Evolutionary conservation across 2,888 invertebrate genomes (phyloP).

Genomic region (Netelia fuscicornis): DNA sequence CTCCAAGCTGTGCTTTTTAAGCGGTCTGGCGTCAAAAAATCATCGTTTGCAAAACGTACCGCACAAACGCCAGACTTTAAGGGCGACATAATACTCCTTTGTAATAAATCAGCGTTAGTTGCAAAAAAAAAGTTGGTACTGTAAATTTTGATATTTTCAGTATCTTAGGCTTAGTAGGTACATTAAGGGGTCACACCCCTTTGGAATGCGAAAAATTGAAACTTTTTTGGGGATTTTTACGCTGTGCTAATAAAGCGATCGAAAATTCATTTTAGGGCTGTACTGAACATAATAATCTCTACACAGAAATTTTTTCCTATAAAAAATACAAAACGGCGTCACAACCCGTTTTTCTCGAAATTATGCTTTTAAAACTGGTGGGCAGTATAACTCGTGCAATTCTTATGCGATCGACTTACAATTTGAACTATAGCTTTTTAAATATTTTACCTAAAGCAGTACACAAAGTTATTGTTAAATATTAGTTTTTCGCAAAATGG

Average conservation of each 20-base stretch:
- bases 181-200: not conserved
- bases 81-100: constrained; percentile 15
- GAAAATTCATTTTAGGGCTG: not conserved
- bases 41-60: not conserved
- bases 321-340: no score
- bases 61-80: constrained; percentile 13
- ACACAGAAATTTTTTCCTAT: no score
- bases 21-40: constrained; percentile 5
- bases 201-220: not conserved
- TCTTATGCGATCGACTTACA: no score
- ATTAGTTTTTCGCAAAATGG: no score
- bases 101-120: not conserved
- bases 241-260: not conserved
- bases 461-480: no score
- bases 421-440: no score
- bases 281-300: no score
- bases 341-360: no score
- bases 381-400: no score
- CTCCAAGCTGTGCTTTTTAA: constrained; percentile 18
- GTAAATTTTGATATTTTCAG: not conserved
- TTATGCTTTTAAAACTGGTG: no score
- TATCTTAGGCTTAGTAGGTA: not conserved
- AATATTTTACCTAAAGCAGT: no score
- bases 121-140: constrained; percentile 3
- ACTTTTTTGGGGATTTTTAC: not conserved